These are phyloP conservation scores for Athene noctua DNA, from an alignment of 2,113 vertebrate genomes.

Conservation along the genomic window DNA sequence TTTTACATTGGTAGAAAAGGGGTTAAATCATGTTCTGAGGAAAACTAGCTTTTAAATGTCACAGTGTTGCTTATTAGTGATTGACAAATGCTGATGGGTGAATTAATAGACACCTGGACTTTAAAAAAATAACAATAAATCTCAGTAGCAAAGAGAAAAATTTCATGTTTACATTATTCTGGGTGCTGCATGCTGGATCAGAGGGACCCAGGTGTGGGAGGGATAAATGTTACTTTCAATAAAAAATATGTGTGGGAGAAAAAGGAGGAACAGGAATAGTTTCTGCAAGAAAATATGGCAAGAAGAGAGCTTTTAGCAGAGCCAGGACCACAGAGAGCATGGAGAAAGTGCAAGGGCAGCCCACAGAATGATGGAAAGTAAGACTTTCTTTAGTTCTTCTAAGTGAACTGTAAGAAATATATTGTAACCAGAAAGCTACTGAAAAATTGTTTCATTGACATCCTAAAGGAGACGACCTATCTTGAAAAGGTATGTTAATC, in stretches of 20 bases:
- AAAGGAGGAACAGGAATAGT: neutral
- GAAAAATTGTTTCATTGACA: neutral
- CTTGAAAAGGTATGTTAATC: neutral
- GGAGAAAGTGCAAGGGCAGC: neutral
- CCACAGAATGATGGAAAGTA: neutral
- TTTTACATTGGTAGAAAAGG: neutral
- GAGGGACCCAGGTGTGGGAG: neutral
- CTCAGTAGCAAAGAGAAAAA: neutral
- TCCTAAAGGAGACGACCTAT: neutral
- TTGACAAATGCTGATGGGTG: neutral
- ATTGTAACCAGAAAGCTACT: neutral
- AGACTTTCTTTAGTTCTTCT: neutral
- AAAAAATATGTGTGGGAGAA: neutral
- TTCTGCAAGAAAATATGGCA: neutral
- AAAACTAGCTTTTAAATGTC: neutral
- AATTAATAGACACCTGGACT: neutral
- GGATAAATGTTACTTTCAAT: neutral
- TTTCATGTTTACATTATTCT: neutral
- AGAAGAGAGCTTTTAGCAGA: neutral
- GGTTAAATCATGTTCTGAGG: neutral
- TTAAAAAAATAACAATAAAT: neutral
- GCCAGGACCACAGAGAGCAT: neutral
- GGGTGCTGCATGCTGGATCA: neutral
- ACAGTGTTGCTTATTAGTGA: neutral
- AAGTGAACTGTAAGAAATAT: neutral